Conservation (phyloP, 2,113 vertebrate genomes). For the Notothenia rossii region DNA sequence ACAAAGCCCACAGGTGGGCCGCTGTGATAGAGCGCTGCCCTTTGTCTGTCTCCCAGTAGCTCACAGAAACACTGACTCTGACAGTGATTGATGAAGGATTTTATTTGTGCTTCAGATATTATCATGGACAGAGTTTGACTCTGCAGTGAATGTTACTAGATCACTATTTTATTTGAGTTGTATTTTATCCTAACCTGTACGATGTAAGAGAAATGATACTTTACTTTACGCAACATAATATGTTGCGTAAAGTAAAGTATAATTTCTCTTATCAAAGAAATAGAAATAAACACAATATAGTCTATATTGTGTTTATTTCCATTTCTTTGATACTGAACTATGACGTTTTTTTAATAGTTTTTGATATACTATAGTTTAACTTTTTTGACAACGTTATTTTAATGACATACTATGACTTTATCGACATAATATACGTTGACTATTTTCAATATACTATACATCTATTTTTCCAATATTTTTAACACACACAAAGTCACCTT, state of each 20-base stretch:
- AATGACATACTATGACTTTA: too few relatives aligned
- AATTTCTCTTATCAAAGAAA: too few relatives aligned
- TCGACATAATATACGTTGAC: too few relatives aligned
- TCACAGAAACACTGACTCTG: conserved; percentile 41
- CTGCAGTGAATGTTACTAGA: background rate
- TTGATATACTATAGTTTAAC: too few relatives aligned
- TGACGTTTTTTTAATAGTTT: too few relatives aligned
- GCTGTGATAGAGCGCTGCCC: conserved; percentile 66
- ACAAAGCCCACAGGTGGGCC: conserved; percentile 72
- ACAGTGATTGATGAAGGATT: conserved; percentile 36
- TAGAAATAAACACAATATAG: too few relatives aligned
- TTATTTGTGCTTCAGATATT: background rate
- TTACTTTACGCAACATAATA: background rate
- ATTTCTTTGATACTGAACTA: too few relatives aligned
- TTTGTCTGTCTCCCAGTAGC: conserved; percentile 52
- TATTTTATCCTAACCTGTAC: background rate
- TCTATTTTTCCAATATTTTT: too few relatives aligned
- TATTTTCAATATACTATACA: too few relatives aligned
- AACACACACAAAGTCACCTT: too few relatives aligned
- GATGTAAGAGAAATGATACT: background rate
- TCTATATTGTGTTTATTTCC: background rate
- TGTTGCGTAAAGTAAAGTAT: too few relatives aligned
- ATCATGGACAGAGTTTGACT: conserved; percentile 1
- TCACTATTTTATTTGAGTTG: background rate
- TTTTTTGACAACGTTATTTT: too few relatives aligned